Evolutionary conservation across 1,140 invertebrate species (phyloP).

Genomic region (Hyles vespertilio): DNA sequence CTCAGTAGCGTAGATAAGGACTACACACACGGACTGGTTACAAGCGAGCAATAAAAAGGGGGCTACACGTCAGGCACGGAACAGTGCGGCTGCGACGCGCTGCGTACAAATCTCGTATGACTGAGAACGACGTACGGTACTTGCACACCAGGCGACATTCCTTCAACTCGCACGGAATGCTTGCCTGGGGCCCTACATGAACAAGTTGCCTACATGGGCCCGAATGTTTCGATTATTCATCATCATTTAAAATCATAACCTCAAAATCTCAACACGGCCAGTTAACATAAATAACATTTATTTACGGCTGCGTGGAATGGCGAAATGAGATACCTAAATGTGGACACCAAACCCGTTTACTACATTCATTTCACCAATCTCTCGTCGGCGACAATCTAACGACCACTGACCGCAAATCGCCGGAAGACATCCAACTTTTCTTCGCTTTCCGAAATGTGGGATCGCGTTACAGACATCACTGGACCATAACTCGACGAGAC

Average conservation of each 20-base stretch:
- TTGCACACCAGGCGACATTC: constrained; percentile 67
- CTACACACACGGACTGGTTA: constrained; percentile 48
- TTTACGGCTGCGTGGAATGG: constrained; percentile 37
- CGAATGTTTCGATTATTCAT: constrained; percentile 42
- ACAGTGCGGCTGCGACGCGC: constrained; percentile 44
- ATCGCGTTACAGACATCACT: constrained; percentile 72
- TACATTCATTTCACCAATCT: constrained; percentile 52
- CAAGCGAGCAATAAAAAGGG: constrained; percentile 47
- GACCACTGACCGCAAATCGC: constrained; percentile 61
- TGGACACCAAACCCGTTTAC: constrained; percentile 50
- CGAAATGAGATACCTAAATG: constrained; percentile 29
- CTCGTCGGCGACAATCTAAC: constrained; percentile 57
- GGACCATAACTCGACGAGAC: constrained; percentile 72
- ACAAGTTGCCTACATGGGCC: constrained; percentile 57
- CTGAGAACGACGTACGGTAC: constrained; percentile 65
- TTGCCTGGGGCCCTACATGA: constrained; percentile 52
- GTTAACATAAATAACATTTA: constrained; percentile 31
- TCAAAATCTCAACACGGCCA: constrained; percentile 31
- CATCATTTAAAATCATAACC: constrained; percentile 48
- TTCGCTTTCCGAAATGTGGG: constrained; percentile 66
- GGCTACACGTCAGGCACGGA: constrained; percentile 39
- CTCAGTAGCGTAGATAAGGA: constrained; percentile 53
- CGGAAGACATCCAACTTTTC: constrained; percentile 61
- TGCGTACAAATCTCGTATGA: constrained; percentile 66
- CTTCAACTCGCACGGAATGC: constrained; percentile 59